A percentile compares a stretch with the other conserved stretches of the same genome.
Evolutionary conservation across 2,113 vertebrate genomes (phyloP).

Genomic region (Machaerirhynchus nigripectus): DNA sequence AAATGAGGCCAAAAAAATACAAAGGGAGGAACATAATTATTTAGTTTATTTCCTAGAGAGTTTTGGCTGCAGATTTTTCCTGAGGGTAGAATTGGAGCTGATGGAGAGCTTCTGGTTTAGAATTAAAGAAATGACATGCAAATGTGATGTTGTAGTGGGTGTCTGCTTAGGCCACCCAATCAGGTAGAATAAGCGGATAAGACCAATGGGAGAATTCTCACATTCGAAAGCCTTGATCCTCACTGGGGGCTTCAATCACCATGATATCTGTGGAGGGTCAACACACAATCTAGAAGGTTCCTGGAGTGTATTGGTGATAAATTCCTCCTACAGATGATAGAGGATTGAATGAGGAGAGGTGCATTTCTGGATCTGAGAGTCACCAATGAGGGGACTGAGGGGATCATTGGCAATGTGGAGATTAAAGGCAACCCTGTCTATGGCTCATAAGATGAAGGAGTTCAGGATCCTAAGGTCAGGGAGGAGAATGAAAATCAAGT

Average conservation of each 20-base stretch:
- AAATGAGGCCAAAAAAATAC: background rate
- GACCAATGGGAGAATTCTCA: background rate
- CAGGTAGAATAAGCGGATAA: background rate
- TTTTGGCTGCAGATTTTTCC: background rate
- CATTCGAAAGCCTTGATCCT: background rate
- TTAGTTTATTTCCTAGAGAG: background rate
- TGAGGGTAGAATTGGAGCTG: background rate
- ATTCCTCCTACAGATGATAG: background rate
- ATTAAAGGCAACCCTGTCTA: background rate
- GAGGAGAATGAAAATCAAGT: background rate
- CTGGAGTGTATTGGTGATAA: background rate
- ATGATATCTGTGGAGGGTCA: background rate
- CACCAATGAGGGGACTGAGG: background rate
- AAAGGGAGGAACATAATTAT: background rate
- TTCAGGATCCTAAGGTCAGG: background rate
- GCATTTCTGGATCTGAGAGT: background rate
- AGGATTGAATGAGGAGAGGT: background rate
- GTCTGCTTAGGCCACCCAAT: background rate
- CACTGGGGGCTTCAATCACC: background rate
- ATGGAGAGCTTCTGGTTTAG: background rate
- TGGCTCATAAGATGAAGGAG: background rate
- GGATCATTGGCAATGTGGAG: accelerated
- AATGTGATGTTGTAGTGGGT: background rate
- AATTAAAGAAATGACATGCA: background rate
- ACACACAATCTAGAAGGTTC: background rate